Evolutionary conservation across 2,888 invertebrate genomes (phyloP).

Genomic region (Apomyelois bistriatella): DNA sequence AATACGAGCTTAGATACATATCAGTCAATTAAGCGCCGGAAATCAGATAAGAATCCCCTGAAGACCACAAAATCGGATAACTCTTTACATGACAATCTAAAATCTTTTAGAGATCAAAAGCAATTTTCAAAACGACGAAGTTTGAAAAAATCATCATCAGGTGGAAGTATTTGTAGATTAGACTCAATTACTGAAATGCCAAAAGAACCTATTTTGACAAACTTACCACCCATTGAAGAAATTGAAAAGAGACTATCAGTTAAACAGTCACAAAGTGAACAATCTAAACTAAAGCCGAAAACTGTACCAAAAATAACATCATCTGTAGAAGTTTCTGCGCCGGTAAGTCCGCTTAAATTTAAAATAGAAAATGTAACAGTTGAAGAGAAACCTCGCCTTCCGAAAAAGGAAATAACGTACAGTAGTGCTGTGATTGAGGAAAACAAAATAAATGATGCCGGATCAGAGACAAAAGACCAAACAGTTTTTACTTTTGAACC

Average conservation of each 20-base stretch:
- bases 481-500: background rate
- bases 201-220: constrained; percentile 38
- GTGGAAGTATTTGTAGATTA: constrained; percentile 61
- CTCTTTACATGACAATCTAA: constrained; percentile 58
- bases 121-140: constrained; percentile 50
- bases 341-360: constrained; percentile 72
- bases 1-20: constrained; percentile 27
- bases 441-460: constrained; percentile 19
- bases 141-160: constrained; percentile 67
- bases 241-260: constrained; percentile 58
- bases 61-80: constrained; percentile 71
- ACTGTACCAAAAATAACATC: constrained; percentile 80
- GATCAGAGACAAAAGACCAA: constrained; percentile 15
- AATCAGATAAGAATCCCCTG: constrained; percentile 42
- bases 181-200: constrained; percentile 71
- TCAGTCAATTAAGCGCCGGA: constrained; percentile 31
- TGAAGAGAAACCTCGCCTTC: constrained; percentile 69
- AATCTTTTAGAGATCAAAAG: constrained; percentile 38
- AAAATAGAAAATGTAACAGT: constrained; percentile 79
- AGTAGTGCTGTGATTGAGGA: constrained; percentile 36
- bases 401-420: constrained; percentile 61
- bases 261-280: constrained; percentile 33
- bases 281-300: constrained; percentile 69
- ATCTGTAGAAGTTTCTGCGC: constrained; percentile 72
- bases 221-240: constrained; percentile 71